Evolutionary conservation across 2,113 vertebrate species (phyloP).

Genomic region (Cynocephalus volans): DNA sequence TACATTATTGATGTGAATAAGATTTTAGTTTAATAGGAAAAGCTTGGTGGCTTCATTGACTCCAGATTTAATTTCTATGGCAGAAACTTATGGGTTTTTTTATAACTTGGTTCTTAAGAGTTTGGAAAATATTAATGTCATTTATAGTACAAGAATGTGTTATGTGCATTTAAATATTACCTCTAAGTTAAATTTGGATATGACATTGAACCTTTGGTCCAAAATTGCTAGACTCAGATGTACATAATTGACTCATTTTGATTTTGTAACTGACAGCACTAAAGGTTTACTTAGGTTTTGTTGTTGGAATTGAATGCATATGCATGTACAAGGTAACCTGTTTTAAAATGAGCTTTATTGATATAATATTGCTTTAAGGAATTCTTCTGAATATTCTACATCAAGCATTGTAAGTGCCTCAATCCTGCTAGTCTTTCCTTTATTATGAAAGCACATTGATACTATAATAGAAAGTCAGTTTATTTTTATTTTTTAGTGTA

Average conservation of each 20-base stretch:
- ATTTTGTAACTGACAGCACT: not conserved
- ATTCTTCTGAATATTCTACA: not conserved
- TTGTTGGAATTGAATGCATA: not conserved
- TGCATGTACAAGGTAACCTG: not conserved
- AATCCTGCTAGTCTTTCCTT: not conserved
- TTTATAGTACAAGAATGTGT: not conserved
- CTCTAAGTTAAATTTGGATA: slow-evolving; percentile 50
- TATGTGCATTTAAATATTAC: not conserved
- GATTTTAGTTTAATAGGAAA: slow-evolving; percentile 33
- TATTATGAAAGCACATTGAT: not conserved
- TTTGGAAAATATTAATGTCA: not conserved
- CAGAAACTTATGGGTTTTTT: not conserved
- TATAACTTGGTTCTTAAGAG: not conserved
- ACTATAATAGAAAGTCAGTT: not conserved
- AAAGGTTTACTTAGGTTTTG: not conserved
- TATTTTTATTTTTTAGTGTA: not conserved
- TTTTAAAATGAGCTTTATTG: slow-evolving; percentile 3
- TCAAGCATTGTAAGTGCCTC: not conserved
- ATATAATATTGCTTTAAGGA: not conserved
- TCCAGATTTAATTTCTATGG: not conserved
- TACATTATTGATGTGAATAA: not conserved
- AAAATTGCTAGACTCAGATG: not conserved
- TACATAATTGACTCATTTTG: not conserved
- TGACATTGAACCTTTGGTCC: not conserved
- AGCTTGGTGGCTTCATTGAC: not conserved